Base-by-base conservation (phyloP, 2,797 vertebrate genomes). In the Sebastes taczanowskii region DNA sequence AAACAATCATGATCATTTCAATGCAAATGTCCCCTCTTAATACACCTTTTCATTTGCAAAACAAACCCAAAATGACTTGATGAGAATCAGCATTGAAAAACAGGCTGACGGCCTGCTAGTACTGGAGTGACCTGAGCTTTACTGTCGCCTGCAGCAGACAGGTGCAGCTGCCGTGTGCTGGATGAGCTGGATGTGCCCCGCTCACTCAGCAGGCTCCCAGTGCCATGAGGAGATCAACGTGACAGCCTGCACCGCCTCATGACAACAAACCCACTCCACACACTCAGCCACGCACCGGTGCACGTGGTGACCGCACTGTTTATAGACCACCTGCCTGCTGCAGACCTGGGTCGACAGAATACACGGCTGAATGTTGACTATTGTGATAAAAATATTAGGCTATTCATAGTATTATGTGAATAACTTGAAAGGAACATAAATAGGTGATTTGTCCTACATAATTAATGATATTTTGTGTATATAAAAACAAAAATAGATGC, bases 201-300 rank as follows among this genome's bases (percentile, higher is more conserved):
- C 62, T 42, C 32, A 75, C 89, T 78, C 89, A 77, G 83, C 85
- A 46, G 77, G 81, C 76, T 86, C 60, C 56, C 23, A 67, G 46
- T 49, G 74, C 94, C 95, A 94, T 95, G 94, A 94, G 94, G 87
- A 89, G 86, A 88, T 91, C 94, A 95, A 95, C 94, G 95, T 96
- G 96, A 96, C 95, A 79, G 78, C 3, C 86, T 8, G 78, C 81
- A 61, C 74, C 30, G 85, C 87, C 86, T 86, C 90, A 85, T 46
- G 83, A 90, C 85, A 81, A 82, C 78, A 84, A 80, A 74, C 73
- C 55, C 71, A 64, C 71, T 25, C 69, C 72, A 68, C 76, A 70
- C 84, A 76, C 63, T 49, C 63, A n/a, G 35, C 66, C 87, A 74
- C 46, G 70, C 86, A 64, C 75, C 56, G 71, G 77, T 84, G 32